Evolutionary conservation across 2,797 vertebrate genomes (phyloP), one percentile per base, ranked within the genome.

Genomic region (Toxotes lorentzi): DNA sequence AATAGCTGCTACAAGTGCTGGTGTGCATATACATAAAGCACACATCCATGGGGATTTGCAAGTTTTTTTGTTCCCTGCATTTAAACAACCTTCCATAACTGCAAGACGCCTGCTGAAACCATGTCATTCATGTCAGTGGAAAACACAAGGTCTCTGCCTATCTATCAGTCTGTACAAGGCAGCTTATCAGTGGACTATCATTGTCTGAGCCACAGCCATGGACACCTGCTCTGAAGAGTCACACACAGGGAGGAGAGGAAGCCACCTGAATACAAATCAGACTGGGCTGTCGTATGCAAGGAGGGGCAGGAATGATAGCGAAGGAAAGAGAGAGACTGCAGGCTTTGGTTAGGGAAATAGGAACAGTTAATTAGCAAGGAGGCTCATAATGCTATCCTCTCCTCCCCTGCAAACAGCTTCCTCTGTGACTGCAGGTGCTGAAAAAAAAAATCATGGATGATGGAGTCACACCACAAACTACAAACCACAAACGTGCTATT

Each of bases 191-290:
- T 77, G 88, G 89, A 81, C 91, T 90, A 93, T 93, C 91, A 89
- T 88, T 89, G 90, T 91, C 87, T 86, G 91, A 89, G 86, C 84
- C 85, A 35, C 82, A 80, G 89, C 90, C 91, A 68, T 11, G 84
- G 91, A 93, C 93, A 92, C 92, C 91, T 92, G 92, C 92, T 92
- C 91, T 87, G 89, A 81, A 85, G 86, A 93, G 90, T 89, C 86
- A 85, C 88, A 91, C 88, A 86, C 86, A 78, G 83, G 71, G 85
- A 84, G 86, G 64, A 79, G 86, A 84, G 85, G 79, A 89, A 65
- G 83, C 88, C 89, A 69, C 85, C 86, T 86, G 92, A 92, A 94
- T 94, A 92, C 93, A 86, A 91, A 94, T 93, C 80, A 92, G 88
- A 70, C 53, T 0, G 19, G 65, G 68, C 74, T 81, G 85, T 72